Evolutionary conservation across 2,113 vertebrate species (phyloP).

Genomic region (Todiramphus saurophagus): DNA sequence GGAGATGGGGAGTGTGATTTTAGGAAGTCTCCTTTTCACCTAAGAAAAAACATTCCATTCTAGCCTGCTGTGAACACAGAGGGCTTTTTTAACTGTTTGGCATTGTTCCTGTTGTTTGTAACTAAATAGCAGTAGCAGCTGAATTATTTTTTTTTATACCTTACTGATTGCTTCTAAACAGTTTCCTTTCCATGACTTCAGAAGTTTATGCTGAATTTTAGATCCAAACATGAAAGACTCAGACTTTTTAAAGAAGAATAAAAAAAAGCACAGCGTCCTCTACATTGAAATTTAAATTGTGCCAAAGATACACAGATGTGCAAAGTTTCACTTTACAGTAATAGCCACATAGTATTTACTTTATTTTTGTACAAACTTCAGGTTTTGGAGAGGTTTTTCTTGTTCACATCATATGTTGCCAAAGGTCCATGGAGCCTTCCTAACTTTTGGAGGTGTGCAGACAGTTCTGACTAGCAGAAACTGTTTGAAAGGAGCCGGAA

Average conservation of each 20-base stretch:
- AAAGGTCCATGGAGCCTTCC: neutral
- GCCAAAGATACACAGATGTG: neutral
- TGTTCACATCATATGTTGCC: neutral
- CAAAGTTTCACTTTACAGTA: neutral
- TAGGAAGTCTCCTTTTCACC: neutral
- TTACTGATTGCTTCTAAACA: neutral
- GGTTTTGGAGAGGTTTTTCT: neutral
- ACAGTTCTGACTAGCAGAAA: neutral
- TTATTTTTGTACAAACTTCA: neutral
- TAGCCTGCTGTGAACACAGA: neutral
- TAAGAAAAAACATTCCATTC: neutral
- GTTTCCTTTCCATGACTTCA: neutral
- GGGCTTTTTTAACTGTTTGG: neutral
- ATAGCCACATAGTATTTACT: neutral
- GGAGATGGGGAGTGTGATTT: neutral
- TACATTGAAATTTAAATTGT: neutral
- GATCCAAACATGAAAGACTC: neutral
- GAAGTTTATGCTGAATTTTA: neutral
- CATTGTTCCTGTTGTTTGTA: neutral
- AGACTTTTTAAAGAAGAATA: neutral
- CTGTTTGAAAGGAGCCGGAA: conserved; percentile 23
- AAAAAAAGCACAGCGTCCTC: neutral
- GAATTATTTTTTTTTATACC: neutral
- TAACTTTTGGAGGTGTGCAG: neutral
- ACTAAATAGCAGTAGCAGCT: neutral